Evolutionary conservation across 2,797 vertebrate genomes (phyloP), one percentile per base, ranked within the genome.

Genomic region (Enoplosus armatus): DNA sequence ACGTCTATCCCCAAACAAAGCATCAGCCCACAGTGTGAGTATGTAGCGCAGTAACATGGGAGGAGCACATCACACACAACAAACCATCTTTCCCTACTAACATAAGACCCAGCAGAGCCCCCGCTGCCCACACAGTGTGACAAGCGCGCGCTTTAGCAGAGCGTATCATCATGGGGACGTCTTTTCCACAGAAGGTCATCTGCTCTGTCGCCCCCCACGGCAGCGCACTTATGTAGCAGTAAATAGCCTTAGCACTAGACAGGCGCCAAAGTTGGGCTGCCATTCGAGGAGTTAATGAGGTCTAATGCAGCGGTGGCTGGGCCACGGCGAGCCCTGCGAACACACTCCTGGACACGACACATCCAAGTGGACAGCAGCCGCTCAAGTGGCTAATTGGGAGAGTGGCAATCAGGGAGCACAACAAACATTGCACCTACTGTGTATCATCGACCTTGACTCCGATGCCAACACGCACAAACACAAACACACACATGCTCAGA

Each of bases 301-400:
- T 94, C 92, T 92, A 92, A 92, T 93, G 91, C 90, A 88, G 89
- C 80, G 72, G 88, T 91, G 85, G 89, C 88, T 79, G 80, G 82
- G 82, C 85, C 59, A 27, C 29, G 82, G 88, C 80, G n/a, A 90
- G 91, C 91, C 91, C 90, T 63, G 85, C 80, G 70, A 91, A 87
- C 89, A 90, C 85, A 93, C 95, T 94, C 77, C 91, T 92, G 91
- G 94, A 95, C 90, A 95, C 92, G 90, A 94, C 94, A 94, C 93
- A 92, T 93, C 92, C 86, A 96, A 96, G 93, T 96, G 95, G 94
- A 95, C 95, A 96, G 94, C 95, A 94, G 93, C 95, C 94, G 91
- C 93, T 94, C 88, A 96, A 96, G 93, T 95, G 95, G 94, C 94
- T 95, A 95, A 96, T 95, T 95, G 94, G 93, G 84, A 92, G 84